Conservation (phyloP, 2,113 vertebrate genomes). For the Lophochroa leadbeateri region DNA sequence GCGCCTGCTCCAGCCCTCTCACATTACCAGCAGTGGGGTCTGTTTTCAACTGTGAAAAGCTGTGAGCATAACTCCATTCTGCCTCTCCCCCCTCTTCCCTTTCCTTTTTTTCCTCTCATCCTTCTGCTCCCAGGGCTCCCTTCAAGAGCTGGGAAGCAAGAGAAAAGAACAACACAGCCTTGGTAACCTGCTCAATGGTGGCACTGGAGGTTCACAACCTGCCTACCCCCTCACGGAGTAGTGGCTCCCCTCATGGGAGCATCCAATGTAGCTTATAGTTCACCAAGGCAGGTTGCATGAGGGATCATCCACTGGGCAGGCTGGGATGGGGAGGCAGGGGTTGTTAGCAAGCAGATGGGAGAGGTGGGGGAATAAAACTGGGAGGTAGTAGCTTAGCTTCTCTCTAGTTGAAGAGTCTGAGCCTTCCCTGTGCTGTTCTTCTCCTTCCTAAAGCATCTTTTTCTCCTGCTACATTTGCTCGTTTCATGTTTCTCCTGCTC, state of each 20-base stretch:
- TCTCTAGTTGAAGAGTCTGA: not conserved
- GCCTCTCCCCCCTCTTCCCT: not conserved
- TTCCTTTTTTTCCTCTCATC: not conserved
- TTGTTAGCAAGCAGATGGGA: not conserved
- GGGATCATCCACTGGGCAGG: rapidly evolving
- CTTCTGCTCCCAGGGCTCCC: constrained; percentile 8
- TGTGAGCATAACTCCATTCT: constrained; percentile 59
- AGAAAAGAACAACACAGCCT: not conserved
- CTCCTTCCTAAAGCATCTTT: not conserved
- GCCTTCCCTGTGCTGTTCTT: not conserved
- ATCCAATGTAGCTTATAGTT: not conserved
- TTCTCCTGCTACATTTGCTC: not conserved
- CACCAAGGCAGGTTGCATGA: not conserved
- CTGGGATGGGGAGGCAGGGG: not conserved
- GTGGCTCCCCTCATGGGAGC: not conserved
- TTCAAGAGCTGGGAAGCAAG: constrained; percentile 25
- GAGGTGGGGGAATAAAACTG: not conserved
- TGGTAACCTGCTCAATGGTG: not conserved
- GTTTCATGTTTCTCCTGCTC: not conserved
- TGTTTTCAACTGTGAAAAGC: constrained; percentile 77
- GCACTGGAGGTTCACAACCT: not conserved
- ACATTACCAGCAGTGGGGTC: constrained; percentile 73
- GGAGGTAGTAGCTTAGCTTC: not conserved
- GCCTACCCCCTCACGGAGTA: not conserved
- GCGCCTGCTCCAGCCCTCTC: constrained; percentile 81